Percentiles rank a stretch among this genome's conserved stretches.
Conservation (phyloP, 2,888 invertebrate species). For the Heterodera filipjevi region DNA sequence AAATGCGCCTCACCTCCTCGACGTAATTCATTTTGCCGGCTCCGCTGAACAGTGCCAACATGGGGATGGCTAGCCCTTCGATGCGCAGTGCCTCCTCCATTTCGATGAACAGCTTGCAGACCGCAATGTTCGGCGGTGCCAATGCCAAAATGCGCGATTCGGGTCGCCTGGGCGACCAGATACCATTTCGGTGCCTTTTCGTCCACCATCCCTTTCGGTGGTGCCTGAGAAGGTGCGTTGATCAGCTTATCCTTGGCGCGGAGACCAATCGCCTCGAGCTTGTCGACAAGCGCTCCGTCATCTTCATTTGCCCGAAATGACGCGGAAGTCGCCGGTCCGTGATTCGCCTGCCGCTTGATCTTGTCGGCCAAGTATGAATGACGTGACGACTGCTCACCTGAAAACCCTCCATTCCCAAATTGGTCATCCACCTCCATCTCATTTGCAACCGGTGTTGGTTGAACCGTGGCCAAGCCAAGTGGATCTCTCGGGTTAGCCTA, state of each 20-base stretch:
- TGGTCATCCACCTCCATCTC: not conserved
- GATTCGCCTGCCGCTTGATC: not conserved
- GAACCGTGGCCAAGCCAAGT: too few species aligned
- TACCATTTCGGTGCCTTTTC: not conserved
- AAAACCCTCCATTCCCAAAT: not conserved
- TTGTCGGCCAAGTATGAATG: not conserved
- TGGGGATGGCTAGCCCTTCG: not conserved
- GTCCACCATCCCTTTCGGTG: fast-evolving
- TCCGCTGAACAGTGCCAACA: not conserved
- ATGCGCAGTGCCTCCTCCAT: not conserved
- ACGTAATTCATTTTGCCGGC: not conserved
- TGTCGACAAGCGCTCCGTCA: not conserved
- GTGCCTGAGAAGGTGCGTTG: not conserved
- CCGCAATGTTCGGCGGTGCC: constrained; percentile 11
- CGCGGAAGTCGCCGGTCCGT: fast-evolving
- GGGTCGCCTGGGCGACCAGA: constrained; percentile 9
- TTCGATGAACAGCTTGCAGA: not conserved
- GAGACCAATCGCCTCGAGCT: not conserved
- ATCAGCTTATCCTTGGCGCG: not conserved
- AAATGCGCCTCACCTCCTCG: not conserved
- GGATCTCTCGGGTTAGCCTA: too few species aligned
- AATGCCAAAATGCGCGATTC: not conserved
- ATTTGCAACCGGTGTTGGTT: not conserved
- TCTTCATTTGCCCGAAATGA: not conserved
- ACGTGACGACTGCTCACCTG: not conserved